These are phyloP conservation scores for Idaea dimidiata DNA, from an alignment of 2,888 invertebrate species.

Conservation along the genomic window DNA sequence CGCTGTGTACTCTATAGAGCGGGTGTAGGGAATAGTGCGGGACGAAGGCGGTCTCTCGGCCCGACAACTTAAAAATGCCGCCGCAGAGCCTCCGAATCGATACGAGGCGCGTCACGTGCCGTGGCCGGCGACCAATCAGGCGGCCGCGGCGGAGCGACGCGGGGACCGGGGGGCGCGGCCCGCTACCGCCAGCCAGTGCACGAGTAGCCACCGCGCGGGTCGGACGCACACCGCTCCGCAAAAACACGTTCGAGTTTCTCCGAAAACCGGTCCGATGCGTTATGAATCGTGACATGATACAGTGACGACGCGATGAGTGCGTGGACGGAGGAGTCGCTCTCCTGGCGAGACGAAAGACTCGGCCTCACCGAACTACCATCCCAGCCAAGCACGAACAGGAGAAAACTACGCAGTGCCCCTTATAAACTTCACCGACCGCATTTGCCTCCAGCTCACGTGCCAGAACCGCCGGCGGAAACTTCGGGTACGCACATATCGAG, in stretches of 20 bases:
- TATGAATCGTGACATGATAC: conserved; percentile 70
- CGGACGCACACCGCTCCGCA: conserved; percentile 45
- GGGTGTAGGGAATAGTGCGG: conserved; percentile 65
- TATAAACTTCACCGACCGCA: conserved; percentile 85
- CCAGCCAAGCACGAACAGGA: conserved; percentile 66
- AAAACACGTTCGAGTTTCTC: conserved; percentile 52
- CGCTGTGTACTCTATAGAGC: conserved; percentile 41
- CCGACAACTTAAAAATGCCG: conserved; percentile 89
- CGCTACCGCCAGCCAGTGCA: conserved; percentile 62
- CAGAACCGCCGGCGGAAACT: conserved; percentile 72
- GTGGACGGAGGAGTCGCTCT: conserved; percentile 76
- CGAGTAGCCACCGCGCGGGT: conserved; percentile 50
- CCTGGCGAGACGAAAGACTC: conserved; percentile 73
- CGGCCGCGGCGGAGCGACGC: conserved; percentile 52
- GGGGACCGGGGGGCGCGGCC: conserved; percentile 40
- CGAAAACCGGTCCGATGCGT: conserved; percentile 70
- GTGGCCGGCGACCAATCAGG: conserved; percentile 74
- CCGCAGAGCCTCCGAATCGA: conserved; percentile 90
- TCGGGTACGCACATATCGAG: conserved; percentile 89
- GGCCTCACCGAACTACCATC: conserved; percentile 64
- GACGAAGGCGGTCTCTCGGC: conserved; percentile 72
- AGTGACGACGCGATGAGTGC: conserved; percentile 69
- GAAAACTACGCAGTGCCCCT: conserved; percentile 82
- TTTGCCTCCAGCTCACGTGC: conserved; percentile 70
- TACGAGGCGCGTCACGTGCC: conserved; percentile 86